Percentiles rank a stretch among this genome's conserved stretches.
Evolutionary conservation across 2,113 vertebrate species (phyloP).

Genomic region (Actenoides hombroni): DNA sequence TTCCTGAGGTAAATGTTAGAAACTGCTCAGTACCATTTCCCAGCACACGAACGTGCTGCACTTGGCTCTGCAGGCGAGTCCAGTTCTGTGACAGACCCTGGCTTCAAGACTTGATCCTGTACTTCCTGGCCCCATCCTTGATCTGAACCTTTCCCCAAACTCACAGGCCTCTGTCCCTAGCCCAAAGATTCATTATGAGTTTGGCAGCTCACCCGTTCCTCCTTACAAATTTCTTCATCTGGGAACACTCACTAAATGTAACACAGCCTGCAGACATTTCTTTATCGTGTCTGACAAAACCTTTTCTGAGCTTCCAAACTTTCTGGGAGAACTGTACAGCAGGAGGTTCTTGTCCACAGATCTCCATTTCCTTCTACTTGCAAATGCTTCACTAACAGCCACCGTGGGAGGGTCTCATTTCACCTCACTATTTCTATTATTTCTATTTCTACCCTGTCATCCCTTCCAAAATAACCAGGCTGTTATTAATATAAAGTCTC

Average conservation of each 20-base stretch:
- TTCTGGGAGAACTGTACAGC: not conserved
- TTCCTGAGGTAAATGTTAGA: not conserved
- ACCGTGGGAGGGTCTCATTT: not conserved
- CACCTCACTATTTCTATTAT: not conserved
- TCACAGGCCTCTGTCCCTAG: not conserved
- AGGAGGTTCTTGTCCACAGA: not conserved
- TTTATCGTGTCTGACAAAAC: constrained; percentile 3
- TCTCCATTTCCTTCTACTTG: not conserved
- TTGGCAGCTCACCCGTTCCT: constrained; percentile 32
- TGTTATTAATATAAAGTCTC: not conserved
- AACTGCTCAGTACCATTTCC: not conserved
- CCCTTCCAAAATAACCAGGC: not conserved
- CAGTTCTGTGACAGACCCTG: not conserved
- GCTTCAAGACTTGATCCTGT: not conserved
- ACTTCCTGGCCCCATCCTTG: not conserved
- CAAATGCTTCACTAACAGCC: not conserved
- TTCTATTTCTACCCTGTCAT: not conserved
- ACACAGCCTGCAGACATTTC: constrained; percentile 8
- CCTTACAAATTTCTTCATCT: constrained; percentile 49
- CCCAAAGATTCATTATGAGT: not conserved
- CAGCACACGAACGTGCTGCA: not conserved
- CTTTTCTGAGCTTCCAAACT: constrained; percentile 5
- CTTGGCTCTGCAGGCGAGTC: not conserved
- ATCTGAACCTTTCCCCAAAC: not conserved
- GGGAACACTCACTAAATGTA: constrained; percentile 18